Conservation (phyloP, 2,888 invertebrate species). For the Conchocele bisecta region DNA sequence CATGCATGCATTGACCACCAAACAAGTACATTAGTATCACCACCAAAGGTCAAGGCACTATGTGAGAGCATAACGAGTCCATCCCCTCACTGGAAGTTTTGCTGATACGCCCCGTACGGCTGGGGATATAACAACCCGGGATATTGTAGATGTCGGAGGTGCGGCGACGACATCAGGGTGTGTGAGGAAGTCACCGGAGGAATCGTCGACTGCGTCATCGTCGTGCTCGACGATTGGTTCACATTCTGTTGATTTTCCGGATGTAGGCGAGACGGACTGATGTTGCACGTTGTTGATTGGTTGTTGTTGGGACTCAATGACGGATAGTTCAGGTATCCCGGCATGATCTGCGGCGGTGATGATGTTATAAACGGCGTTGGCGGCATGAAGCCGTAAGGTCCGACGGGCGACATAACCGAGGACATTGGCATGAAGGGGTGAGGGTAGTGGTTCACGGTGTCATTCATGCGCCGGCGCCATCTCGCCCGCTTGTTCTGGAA, state of each 20-base stretch:
- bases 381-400: conserved; percentile 62
- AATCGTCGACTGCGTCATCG: conserved; percentile 16
- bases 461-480: conserved; percentile 66
- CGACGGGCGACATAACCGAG: conserved; percentile 59
- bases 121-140: too few species aligned
- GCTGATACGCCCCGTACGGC: too few species aligned
- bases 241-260: background rate
- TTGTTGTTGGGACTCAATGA: conserved; percentile 46
- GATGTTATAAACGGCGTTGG: conserved; percentile 49
- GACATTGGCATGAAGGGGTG: conserved; percentile 53
- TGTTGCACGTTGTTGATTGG: conserved; percentile 7
- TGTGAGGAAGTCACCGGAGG: too few species aligned
- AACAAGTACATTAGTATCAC: too few species aligned
- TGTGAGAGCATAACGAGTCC: too few species aligned
- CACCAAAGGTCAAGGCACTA: too few species aligned
- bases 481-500: conserved; percentile 73
- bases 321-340: conserved; percentile 53
- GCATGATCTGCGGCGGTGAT: conserved; percentile 47
- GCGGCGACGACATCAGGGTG: conserved; percentile 50
- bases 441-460: conserved; percentile 53
- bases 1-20: too few species aligned
- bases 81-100: too few species aligned
- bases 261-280: conserved; percentile 27
- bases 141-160: conserved; percentile 50
- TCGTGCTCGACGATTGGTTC: conserved; percentile 16